Evolutionary conservation across 53 echinoderm and acorn worm species (phyloP), one percentile per base, ranked within the genome.

Genomic region (Zoroaster sp.): DNA sequence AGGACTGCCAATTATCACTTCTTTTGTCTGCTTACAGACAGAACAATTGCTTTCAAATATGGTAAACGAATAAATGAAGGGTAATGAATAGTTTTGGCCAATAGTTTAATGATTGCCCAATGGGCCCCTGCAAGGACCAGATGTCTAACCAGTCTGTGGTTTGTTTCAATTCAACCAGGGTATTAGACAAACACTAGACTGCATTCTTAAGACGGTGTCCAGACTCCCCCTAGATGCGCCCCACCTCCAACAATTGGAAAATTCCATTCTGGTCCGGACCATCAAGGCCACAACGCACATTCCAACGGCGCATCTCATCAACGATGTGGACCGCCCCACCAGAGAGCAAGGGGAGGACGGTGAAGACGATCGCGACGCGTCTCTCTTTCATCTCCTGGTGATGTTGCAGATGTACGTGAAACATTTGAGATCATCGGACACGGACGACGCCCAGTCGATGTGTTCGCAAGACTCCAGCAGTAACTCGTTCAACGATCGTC

Each of bases 131-230:
- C 14, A 47, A 14, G 14, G 14, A 10, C 8, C 49, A 47, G 49
- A 10, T 14, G 14, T 47, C 49, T 47, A 10, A 10, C 8, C 49
- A 10, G 49, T 47, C 8, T 18, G 18, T 12, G 11, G 8, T 63
- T 18, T 18, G 9, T 63, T 63, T 63, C 65, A 63, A 12, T 11
- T 20, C 18, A 11, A 18, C 9, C 73, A 95, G 98, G 79, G 87
- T 37, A 46, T 75, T 40, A 88, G 78, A 54, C 86, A 90, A 20
- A 97, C 98, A n/a, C 4, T 94, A 23, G 91, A 94, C 28, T 97
- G 95, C 69, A 88, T 97, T 43, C 89, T 97, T 45, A 92, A 77
- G 37, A 89, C 90, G 9, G 68, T 95, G 40, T 83, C 93, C 14
- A 91, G 73, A 38, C 87, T 97, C 35, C 88, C 85, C 72, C 87